Base-by-base conservation (phyloP, 2,113 vertebrate species). In the Hippoglossus stenolepis region DNA sequence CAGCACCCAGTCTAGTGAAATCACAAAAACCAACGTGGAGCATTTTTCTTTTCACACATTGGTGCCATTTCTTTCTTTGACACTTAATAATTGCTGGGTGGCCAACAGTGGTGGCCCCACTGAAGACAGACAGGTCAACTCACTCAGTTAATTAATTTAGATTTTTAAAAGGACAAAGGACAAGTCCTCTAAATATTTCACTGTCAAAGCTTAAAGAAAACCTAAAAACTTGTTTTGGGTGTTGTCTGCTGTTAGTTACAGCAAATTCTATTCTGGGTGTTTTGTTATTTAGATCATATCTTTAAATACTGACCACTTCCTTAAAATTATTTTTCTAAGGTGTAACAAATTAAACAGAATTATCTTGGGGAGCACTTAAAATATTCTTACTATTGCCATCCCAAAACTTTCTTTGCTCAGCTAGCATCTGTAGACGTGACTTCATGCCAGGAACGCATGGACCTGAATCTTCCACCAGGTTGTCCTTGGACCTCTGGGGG, bases 401-500 rank as follows among this genome's bases (percentile, higher is more conserved):
- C 98, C 97, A 98, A 70, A 80, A 91, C 43, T 95, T 95, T 11
- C 97, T 94, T 82, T 97, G 96, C 13, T 95, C 93, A 20, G 95
- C 97, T 65, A 99, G 70, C 66, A 75, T 96, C 84, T 97, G 97
- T 77, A 99, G 95, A 5, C 97, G 97, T 1, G 94, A 95, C 82
- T 91, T 98, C 80, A 99, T 90, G 64, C 64, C 84, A 0, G 75
- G 15, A 4, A 85, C 47, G 18, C 83, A 35, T 62, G 92, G 84
- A 26, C 70, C 51, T 38, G 87, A 82, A 21, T 77, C n/a, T 14
- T 84, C 85, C 0, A 62, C 26, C 20, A 5, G 66, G 11, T 73
- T 60, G 43, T 92, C 93, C 49, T 49, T 82, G 73, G 26, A 88
- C 15, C 72, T 73, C 24, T 79, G 65, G 18, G 14, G 0, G 38